Conservation (phyloP, 2,113 vertebrate genomes). For the Picathartes gymnocephalus region DNA sequence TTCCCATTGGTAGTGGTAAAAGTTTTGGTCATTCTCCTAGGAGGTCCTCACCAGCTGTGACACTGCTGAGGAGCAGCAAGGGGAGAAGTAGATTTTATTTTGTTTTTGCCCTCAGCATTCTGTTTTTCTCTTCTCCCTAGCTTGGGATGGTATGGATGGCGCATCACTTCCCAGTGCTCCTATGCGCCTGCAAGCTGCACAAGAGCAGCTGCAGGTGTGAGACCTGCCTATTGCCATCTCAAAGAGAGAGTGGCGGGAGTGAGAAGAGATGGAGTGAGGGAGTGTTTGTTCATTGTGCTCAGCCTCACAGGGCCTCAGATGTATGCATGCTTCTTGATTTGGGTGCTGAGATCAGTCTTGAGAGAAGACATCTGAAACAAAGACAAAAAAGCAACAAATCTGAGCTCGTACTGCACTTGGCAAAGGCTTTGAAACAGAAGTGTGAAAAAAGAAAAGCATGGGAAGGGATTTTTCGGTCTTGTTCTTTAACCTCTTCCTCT, state of each 20-base stretch:
- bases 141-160: neutral
- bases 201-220: neutral
- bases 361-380: neutral
- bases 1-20: neutral
- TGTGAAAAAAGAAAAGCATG: neutral
- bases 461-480: neutral
- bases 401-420: neutral
- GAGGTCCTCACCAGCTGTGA: neutral
- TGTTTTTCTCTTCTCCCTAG: neutral
- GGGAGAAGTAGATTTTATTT: neutral
- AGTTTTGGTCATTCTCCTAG: fast-evolving
- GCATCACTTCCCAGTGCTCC: neutral
- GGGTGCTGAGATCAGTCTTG: neutral
- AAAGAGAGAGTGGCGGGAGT: neutral
- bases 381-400: neutral
- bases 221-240: neutral
- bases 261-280: neutral
- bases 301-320: neutral
- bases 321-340: fast-evolving
- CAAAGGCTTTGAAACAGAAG: neutral
- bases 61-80: neutral
- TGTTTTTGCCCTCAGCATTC: neutral
- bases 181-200: neutral
- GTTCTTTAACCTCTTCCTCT: neutral
- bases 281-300: neutral